phyloP scores from a whole-genome alignment of 2,797 vertebrate species.

The Leuciscus waleckii region DNA sequence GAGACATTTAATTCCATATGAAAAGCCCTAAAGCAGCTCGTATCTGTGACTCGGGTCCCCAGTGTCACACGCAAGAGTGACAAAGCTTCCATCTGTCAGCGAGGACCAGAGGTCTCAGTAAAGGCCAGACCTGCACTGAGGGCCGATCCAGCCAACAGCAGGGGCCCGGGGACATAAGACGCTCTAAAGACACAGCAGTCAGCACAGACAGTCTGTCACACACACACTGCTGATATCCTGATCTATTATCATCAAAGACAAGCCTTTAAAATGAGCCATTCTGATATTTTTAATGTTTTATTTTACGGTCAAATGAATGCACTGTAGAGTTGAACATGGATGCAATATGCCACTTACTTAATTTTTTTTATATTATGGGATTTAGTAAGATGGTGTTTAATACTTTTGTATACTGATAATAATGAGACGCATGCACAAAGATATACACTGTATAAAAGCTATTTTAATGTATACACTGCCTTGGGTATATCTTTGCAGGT shows the following conservation, averaged over 20 bases:
- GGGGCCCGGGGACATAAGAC: constrained; percentile 29
- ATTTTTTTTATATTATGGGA: too few species aligned
- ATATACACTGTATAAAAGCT: neutral
- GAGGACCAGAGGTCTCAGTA: constrained; percentile 35
- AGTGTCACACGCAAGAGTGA: constrained; percentile 42
- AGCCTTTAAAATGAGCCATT: neutral
- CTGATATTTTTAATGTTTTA: too few species aligned
- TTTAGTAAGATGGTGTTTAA: too few species aligned
- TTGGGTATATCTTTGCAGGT: constrained; percentile 3
- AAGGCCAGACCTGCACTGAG: constrained; percentile 19
- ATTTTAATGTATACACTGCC: constrained; percentile 8
- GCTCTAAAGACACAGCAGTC: neutral
- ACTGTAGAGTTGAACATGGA: neutral
- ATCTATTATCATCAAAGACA: neutral
- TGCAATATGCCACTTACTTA: too few species aligned
- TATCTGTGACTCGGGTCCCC: constrained; percentile 22
- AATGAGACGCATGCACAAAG: too few species aligned
- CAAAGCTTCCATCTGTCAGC: constrained; percentile 55
- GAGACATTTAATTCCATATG: constrained; percentile 32
- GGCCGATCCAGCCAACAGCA: constrained; percentile 27
- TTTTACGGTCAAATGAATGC: neutral
- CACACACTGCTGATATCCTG: neutral
- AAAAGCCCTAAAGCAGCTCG: constrained; percentile 31
- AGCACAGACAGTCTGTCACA: constrained; percentile 4
- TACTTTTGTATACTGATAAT: too few species aligned